A percentile compares a stretch with the other conserved stretches of the same genome.
phyloP scores from a whole-genome alignment of 2,113 vertebrate genomes.

The Lamprotornis superbus region DNA sequence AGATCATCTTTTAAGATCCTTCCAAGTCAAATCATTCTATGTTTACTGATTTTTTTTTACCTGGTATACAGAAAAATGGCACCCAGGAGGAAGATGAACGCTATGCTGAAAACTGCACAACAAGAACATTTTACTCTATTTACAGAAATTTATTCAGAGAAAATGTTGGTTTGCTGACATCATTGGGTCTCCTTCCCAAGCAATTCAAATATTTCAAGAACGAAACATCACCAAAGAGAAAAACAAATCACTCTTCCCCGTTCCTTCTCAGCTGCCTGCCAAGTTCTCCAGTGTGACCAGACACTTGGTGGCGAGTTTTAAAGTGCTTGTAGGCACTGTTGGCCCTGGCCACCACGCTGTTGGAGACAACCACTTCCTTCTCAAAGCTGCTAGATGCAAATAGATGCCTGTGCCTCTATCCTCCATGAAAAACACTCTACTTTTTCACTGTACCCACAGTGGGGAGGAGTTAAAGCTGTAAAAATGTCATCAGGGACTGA shows the following conservation, averaged over 20 bases:
- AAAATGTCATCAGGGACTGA: background rate
- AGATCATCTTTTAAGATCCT: background rate
- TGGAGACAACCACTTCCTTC: background rate
- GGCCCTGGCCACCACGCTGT: too few species aligned
- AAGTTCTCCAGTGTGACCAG: accelerated
- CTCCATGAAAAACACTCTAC: background rate
- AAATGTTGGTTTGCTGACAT: background rate
- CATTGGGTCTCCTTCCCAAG: background rate
- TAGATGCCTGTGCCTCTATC: background rate
- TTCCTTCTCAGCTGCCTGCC: background rate
- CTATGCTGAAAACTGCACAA: background rate
- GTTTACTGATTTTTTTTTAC: background rate
- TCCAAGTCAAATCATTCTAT: background rate
- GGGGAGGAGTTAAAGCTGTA: background rate
- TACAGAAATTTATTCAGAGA: background rate
- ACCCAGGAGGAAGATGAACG: background rate
- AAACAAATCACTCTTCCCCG: background rate
- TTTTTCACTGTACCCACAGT: background rate
- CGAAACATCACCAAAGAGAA: background rate
- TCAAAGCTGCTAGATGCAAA: background rate
- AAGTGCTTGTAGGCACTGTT: background rate
- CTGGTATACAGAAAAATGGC: background rate
- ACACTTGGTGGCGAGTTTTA: background rate
- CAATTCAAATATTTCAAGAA: background rate
- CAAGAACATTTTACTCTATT: background rate